These are phyloP conservation scores for Drosophila nigritarsus DNA, from an alignment of 2,888 invertebrate species.

Conservation along the genomic window DNA sequence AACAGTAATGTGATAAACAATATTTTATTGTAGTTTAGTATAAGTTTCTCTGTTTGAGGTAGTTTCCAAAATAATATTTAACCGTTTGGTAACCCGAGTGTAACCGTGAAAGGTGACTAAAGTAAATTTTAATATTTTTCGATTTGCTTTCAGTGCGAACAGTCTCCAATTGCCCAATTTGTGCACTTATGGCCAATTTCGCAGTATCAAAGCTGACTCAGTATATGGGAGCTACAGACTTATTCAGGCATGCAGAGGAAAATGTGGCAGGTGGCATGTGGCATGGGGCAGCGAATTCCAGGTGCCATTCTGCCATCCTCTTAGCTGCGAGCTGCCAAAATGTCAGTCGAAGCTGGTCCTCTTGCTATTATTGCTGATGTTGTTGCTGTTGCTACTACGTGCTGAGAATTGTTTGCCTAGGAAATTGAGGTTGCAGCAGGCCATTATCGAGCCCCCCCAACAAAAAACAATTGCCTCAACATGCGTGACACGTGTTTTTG, in stretches of 20 bases:
- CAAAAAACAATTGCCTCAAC: not conserved
- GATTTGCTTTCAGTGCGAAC: not conserved
- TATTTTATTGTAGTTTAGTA: not conserved
- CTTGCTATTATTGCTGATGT: conserved; percentile 13
- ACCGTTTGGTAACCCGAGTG: not conserved
- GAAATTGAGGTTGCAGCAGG: conserved; percentile 65
- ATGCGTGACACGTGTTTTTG: conserved; percentile 51
- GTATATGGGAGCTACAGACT: not conserved
- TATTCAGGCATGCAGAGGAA: not conserved
- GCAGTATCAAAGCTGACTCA: conserved; percentile 9
- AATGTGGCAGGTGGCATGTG: not conserved
- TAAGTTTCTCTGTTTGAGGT: not conserved
- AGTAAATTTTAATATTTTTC: not conserved
- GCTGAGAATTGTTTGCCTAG: conserved; percentile 71
- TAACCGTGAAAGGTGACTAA: too few species aligned
- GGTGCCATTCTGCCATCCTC: conserved; percentile 25
- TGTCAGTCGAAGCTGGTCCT: conserved; percentile 38
- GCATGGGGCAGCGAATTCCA: conserved; percentile 8
- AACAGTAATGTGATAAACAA: not conserved
- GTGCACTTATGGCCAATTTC: not conserved
- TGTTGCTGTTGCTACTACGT: conserved; percentile 50
- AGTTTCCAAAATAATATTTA: not conserved
- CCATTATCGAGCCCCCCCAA: not conserved
- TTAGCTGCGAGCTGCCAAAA: conserved; percentile 32
- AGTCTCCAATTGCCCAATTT: not conserved